Conservation (phyloP, 2,888 invertebrate genomes). For the Acronicta leporina region DNA sequence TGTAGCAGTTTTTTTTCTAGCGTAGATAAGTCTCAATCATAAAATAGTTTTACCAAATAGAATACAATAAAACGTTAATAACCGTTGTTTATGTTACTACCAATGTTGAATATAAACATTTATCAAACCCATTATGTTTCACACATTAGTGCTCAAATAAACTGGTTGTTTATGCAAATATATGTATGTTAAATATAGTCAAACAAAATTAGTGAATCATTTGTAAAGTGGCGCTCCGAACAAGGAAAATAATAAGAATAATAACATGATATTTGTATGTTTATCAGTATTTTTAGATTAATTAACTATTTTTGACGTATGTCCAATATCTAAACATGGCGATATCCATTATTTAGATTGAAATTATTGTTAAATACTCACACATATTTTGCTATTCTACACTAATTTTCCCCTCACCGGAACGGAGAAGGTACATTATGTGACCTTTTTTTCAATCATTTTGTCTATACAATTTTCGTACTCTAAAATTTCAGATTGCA, state of each 20-base stretch:
- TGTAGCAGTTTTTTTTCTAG: not conserved
- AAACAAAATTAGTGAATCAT: constrained; percentile 40
- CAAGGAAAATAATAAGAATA: constrained; percentile 20
- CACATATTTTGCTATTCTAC: too few relatives aligned
- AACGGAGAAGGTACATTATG: too few relatives aligned
- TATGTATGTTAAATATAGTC: not conserved
- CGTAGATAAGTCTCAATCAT: not conserved
- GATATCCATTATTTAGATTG: not conserved
- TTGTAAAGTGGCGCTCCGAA: constrained; percentile 8
- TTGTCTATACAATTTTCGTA: too few relatives aligned
- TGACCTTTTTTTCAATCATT: too few relatives aligned
- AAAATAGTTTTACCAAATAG: not conserved
- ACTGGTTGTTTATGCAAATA: constrained; percentile 35
- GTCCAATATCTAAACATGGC: not conserved
- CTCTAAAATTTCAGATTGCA: too few relatives aligned
- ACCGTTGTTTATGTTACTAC: constrained; percentile 8
- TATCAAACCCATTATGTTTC: constrained; percentile 5
- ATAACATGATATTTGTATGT: not conserved
- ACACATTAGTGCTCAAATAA: constrained; percentile 26
- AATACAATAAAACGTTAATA: constrained; percentile 6
- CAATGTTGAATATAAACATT: constrained; percentile 13
- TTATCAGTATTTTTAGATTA: not conserved
- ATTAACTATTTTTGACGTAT: not conserved
- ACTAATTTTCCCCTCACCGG: too few relatives aligned
- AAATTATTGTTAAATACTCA: not conserved